A percentile compares a stretch with the other conserved stretches of the same genome.
phyloP scores from a whole-genome alignment of 2,797 vertebrate species.

The Hemibagrus guttatus region DNA sequence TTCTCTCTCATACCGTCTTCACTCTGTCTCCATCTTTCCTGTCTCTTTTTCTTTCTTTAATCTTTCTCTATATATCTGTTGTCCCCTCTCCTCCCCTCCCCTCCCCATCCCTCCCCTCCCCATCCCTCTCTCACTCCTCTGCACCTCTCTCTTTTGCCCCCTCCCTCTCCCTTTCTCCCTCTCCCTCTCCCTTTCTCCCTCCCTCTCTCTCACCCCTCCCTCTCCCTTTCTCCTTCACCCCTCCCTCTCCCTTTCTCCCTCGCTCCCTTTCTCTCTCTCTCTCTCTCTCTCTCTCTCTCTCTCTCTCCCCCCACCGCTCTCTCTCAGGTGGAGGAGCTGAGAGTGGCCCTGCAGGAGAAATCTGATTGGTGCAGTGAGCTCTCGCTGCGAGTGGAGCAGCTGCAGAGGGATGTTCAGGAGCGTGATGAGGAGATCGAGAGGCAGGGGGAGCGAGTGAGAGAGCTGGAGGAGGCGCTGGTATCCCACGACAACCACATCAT shows the following conservation, averaged over 20 bases:
- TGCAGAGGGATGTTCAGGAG: constrained; percentile 88
- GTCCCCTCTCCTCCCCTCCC: background rate
- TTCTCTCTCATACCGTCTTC: background rate
- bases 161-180: background rate
- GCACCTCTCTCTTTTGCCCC: background rate
- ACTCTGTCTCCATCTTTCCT: background rate
- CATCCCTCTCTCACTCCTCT: background rate
- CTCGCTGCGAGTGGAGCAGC: constrained; percentile 88
- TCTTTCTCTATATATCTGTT: background rate
- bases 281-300: background rate
- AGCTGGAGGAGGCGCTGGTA: constrained; percentile 91
- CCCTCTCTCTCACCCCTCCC: too few species aligned
- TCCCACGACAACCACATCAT: constrained; percentile 75
- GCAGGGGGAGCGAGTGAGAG: constrained; percentile 85
- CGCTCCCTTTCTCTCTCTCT: background rate
- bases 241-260: background rate
- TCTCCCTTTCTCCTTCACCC: too few species aligned
- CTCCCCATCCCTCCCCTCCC: constrained; percentile 21
- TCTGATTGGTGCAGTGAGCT: constrained; percentile 96
- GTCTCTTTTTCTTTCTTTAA: background rate
- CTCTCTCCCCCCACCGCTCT: constrained; percentile 46
- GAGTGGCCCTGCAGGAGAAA: constrained; percentile 91
- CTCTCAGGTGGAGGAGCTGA: constrained; percentile 88
- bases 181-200: too few species aligned
- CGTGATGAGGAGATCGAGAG: constrained; percentile 93